phyloP scores from a whole-genome alignment of 2,113 vertebrate genomes.

The Odontesthes bonariensis region DNA sequence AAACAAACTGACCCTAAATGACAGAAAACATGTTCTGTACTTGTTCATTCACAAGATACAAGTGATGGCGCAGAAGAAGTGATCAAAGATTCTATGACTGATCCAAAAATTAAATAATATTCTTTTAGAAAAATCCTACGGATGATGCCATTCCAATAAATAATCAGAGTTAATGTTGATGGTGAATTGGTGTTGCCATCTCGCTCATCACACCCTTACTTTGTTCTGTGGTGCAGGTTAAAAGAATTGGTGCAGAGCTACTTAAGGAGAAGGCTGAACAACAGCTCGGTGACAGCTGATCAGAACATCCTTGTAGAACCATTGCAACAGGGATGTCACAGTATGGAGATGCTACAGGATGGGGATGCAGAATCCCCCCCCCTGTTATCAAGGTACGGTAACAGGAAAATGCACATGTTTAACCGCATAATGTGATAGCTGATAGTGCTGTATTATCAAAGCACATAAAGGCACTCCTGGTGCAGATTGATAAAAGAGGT shows the following conservation, averaged over 20 bases:
- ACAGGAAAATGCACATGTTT: slow-evolving; percentile 12
- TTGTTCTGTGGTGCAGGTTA: slow-evolving; percentile 77
- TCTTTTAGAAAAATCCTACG: no score
- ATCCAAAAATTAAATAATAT: no score
- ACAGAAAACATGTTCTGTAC: no score
- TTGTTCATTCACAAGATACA: no score
- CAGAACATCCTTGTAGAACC: slow-evolving; percentile 34
- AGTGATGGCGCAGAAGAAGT: no score
- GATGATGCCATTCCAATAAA: no score
- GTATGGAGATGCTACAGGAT: slow-evolving; percentile 41
- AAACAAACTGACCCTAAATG: no score
- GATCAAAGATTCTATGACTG: no score
- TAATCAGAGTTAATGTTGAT: neutral
- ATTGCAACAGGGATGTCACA: slow-evolving; percentile 5
- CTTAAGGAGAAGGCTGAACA: slow-evolving; percentile 80
- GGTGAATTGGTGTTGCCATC: neutral
- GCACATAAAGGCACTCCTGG: no score
- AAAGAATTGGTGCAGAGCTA: slow-evolving; percentile 83
- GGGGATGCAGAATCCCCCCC: slow-evolving; percentile 64
- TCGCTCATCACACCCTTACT: neutral
- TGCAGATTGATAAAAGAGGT: no score
- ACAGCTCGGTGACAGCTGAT: slow-evolving; percentile 12
- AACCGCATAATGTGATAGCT: neutral
- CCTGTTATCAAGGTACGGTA: slow-evolving; percentile 85
- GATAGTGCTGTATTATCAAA: neutral